Conservation (phyloP, 2,888 invertebrate genomes). For the Cistogaster globosa region DNA sequence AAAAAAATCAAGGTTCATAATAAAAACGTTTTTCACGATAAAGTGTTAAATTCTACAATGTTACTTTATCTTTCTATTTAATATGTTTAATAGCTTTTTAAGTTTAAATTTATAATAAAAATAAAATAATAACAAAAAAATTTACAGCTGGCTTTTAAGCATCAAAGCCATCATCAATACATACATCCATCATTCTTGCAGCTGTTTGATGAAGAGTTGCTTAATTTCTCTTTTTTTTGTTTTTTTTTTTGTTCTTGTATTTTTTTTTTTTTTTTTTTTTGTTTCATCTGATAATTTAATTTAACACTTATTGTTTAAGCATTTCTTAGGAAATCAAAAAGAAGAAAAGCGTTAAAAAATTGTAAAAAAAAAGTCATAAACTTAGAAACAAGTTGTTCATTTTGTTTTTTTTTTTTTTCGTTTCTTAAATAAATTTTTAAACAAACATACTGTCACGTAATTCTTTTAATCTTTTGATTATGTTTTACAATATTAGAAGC, state of each 20-base stretch:
- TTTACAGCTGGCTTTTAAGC: slow-evolving; percentile 14
- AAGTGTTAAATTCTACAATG: slow-evolving; percentile 23
- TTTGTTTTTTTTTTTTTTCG: neutral
- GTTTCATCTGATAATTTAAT: neutral
- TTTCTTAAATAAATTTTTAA: neutral
- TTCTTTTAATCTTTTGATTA: neutral
- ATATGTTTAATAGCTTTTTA: neutral
- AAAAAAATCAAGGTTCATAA: slow-evolving; percentile 8
- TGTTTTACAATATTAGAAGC: too few relatives aligned
- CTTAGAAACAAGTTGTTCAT: neutral
- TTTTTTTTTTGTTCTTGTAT: neutral
- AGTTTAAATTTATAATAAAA: slow-evolving; percentile 4
- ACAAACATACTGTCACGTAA: slow-evolving; percentile 31
- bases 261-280: too few relatives aligned
- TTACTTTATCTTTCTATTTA: slow-evolving; percentile 25
- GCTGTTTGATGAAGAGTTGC: neutral
- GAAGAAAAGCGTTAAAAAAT: neutral
- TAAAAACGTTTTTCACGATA: slow-evolving; percentile 34
- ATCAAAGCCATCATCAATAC: slow-evolving; percentile 1
- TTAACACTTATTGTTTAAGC: slow-evolving; percentile 3
- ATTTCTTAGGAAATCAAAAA: slow-evolving; percentile 12
- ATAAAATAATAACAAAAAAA: neutral
- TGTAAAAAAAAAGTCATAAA: neutral
- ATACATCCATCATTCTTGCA: slow-evolving; percentile 1
- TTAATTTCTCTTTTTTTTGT: too few relatives aligned